phyloP scores from a whole-genome alignment of 2,797 vertebrate genomes.

The Anguilla anguilla region DNA sequence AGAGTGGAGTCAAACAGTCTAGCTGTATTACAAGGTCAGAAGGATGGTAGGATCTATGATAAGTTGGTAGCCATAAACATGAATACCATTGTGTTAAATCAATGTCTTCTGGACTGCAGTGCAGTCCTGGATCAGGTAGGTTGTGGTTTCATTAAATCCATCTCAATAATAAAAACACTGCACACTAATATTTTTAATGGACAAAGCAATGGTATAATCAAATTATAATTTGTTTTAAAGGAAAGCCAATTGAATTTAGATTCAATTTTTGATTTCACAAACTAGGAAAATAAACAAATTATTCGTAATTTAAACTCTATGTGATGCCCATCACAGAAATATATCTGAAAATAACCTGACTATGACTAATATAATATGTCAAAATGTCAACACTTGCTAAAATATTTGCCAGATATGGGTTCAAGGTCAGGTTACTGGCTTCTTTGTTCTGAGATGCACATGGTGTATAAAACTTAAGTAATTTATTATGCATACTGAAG shows the following conservation, averaged over 20 bases:
- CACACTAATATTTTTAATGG: neutral
- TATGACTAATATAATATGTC: constrained; percentile 26
- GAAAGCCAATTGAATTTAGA: neutral
- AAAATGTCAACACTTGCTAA: constrained; percentile 42
- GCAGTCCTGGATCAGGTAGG: neutral
- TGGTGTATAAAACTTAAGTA: constrained; percentile 59
- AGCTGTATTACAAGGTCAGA: neutral
- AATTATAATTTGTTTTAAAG: neutral
- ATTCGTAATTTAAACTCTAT: neutral
- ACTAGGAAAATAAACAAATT: neutral
- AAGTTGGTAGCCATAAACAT: no score
- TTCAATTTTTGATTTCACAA: neutral
- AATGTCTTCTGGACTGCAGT: neutral
- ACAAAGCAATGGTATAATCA: neutral
- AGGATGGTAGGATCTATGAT: neutral
- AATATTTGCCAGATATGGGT: constrained; percentile 42
- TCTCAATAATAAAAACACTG: neutral
- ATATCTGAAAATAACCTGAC: constrained; percentile 37
- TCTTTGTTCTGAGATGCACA: constrained; percentile 55
- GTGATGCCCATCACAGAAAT: constrained; percentile 24
- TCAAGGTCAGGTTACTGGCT: constrained; percentile 66
- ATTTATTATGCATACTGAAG: constrained; percentile 73
- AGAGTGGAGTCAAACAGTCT: neutral
- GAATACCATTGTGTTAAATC: neutral
- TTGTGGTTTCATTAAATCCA: neutral